These are phyloP conservation scores for Acanthurus leucopareius DNA, from an alignment of 2,797 vertebrate species.

Conservation along the genomic window DNA sequence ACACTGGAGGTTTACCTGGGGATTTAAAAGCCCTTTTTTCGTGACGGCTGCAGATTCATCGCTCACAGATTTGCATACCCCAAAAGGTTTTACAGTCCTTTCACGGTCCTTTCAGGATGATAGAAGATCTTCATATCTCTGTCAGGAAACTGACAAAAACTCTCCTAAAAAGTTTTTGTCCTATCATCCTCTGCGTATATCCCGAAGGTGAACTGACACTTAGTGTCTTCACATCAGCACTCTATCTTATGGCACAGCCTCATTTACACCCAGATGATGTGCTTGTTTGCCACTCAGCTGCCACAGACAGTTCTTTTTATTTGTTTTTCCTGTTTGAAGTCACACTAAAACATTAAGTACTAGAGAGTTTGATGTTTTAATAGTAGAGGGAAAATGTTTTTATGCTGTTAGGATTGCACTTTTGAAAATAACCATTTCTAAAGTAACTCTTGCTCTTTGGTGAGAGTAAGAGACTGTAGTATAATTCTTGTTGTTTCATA, in stretches of 20 bases:
- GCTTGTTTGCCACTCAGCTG: constrained; percentile 45
- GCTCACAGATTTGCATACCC: constrained; percentile 69
- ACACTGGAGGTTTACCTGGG: constrained; percentile 43
- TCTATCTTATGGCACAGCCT: constrained; percentile 25
- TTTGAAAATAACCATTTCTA: constrained; percentile 7
- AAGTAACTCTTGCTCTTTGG: too few relatives aligned
- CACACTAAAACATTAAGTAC: neutral
- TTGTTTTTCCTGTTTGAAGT: constrained; percentile 19
- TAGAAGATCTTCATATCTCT: constrained; percentile 61
- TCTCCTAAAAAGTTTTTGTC: constrained; percentile 57
- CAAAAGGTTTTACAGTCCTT: constrained; percentile 57
- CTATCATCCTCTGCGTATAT: constrained; percentile 31
- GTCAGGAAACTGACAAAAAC: constrained; percentile 51
- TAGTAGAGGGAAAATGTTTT: too few relatives aligned
- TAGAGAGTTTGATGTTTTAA: neutral
- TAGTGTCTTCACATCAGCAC: constrained; percentile 43
- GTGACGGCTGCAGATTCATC: constrained; percentile 57
- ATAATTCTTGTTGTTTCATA: too few relatives aligned
- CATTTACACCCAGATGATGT: constrained; percentile 22
- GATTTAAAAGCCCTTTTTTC: constrained; percentile 64
- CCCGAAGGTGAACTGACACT: constrained; percentile 49
- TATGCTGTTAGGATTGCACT: neutral
- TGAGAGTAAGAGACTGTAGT: too few relatives aligned
- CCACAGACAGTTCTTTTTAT: constrained; percentile 38
- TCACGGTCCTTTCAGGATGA: constrained; percentile 50